Percentiles rank a stretch among this genome's conserved stretches.
Evolutionary conservation across 2,888 invertebrate species (phyloP).

Genomic region (Eupithecia abbreviata): DNA sequence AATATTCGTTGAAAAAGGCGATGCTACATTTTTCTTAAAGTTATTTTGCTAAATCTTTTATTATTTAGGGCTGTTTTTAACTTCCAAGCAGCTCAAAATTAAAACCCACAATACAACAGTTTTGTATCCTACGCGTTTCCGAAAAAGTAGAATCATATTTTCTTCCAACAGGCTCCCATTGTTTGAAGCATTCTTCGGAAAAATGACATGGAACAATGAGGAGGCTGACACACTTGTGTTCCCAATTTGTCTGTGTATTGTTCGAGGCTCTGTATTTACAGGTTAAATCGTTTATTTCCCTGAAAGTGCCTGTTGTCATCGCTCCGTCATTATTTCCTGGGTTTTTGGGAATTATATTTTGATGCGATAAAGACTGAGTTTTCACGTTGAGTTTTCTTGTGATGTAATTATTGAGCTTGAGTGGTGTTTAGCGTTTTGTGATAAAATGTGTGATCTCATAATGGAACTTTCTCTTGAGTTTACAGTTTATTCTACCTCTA

Average conservation of each 20-base stretch:
- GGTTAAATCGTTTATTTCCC: slow-evolving; percentile 53
- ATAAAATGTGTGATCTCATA: not conserved
- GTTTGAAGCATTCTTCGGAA: slow-evolving; percentile 60
- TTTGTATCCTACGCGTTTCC: not conserved
- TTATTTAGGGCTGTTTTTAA: not conserved
- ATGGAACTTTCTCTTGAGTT: not conserved
- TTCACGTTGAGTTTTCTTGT: not conserved
- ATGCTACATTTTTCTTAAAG: not conserved
- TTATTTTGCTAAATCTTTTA: not conserved
- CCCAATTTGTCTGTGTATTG: slow-evolving; percentile 72
- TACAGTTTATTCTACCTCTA: no score
- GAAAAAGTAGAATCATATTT: slow-evolving; percentile 29
- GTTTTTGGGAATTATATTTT: slow-evolving; percentile 16
- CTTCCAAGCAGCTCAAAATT: not conserved
- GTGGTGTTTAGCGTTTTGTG: not conserved
- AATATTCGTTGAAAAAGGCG: not conserved
- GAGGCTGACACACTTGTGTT: slow-evolving; percentile 64
- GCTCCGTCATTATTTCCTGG: slow-evolving; percentile 36
- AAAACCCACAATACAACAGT: slow-evolving; percentile 21
- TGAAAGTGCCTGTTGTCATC: slow-evolving; percentile 40
- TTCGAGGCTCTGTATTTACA: slow-evolving; percentile 63
- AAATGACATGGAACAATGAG: slow-evolving; percentile 68
- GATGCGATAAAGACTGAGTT: slow-evolving; percentile 3
- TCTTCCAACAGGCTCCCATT: slow-evolving; percentile 43
- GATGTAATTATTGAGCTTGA: not conserved